Percentiles rank a stretch among this genome's conserved stretches.
These are phyloP conservation scores for Erebia ligea DNA, from an alignment of 2,888 invertebrate genomes.

Conservation along the genomic window DNA sequence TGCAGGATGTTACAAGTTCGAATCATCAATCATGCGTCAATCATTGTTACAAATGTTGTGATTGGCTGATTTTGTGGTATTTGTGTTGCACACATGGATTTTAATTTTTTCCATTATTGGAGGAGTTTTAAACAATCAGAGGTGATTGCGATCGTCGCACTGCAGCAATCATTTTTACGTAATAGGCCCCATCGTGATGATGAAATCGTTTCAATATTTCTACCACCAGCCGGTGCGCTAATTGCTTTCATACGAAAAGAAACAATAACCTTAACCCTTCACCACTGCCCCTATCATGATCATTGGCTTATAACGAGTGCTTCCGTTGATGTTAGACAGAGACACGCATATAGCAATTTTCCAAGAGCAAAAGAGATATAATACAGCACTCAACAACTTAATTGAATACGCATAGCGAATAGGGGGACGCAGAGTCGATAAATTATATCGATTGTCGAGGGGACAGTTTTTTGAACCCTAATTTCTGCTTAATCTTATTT, in stretches of 20 bases:
- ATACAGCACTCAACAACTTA: slow-evolving; percentile 67
- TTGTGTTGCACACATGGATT: no score
- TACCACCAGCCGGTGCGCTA: neutral
- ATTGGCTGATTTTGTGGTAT: no score
- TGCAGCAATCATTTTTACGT: no score
- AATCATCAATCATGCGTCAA: no score
- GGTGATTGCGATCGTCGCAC: no score
- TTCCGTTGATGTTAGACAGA: slow-evolving; percentile 65
- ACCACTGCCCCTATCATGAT: slow-evolving; percentile 62
- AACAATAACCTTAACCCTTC: slow-evolving; percentile 46
- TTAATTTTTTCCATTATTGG: no score
- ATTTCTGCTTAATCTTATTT: slow-evolving; percentile 9
- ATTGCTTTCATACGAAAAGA: slow-evolving; percentile 39
- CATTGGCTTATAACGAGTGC: slow-evolving; percentile 68
- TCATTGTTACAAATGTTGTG: no score
- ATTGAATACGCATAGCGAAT: slow-evolving; percentile 66
- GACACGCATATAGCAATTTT: slow-evolving; percentile 42
- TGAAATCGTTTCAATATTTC: neutral
- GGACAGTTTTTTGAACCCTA: slow-evolving; percentile 18
- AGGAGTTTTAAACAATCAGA: no score
- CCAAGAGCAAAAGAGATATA: slow-evolving; percentile 48
- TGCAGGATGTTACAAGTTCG: no score
- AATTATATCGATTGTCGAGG: slow-evolving; percentile 44
- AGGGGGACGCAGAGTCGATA: slow-evolving; percentile 52
- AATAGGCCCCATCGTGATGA: neutral